Conservation (phyloP, 2,888 invertebrate genomes). For the Callyntrura sp. region DNA sequence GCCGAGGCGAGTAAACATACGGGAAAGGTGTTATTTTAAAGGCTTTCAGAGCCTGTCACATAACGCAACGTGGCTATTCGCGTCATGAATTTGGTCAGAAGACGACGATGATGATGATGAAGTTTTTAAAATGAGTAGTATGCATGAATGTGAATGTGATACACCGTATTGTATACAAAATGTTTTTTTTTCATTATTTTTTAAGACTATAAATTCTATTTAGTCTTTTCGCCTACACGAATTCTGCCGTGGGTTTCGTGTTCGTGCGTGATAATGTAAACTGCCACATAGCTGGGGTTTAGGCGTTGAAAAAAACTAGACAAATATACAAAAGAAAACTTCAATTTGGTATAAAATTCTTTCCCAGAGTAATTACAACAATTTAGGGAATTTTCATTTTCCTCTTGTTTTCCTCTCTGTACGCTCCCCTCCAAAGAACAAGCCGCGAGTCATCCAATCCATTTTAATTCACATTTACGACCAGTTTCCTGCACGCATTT, state of each 20-base stretch:
- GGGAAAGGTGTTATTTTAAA: constrained; percentile 65
- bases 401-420: constrained; percentile 7
- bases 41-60: constrained; percentile 44
- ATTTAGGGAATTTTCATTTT: constrained; percentile 71
- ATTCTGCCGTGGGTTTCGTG: constrained; percentile 28
- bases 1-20: not conserved
- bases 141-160: not conserved
- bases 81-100: not conserved
- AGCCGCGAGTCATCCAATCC: constrained; percentile 16
- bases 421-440: constrained; percentile 12
- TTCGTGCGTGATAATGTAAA: constrained; percentile 35
- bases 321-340: not conserved
- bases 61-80: not conserved
- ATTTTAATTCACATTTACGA: constrained; percentile 45
- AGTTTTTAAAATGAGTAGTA: not conserved
- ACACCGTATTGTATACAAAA: not conserved
- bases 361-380: constrained; percentile 70
- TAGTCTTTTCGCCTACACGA: not conserved
- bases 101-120: constrained; percentile 2
- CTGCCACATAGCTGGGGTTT: not conserved
- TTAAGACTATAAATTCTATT: not conserved
- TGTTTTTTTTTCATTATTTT: not conserved
- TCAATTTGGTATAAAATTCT: not conserved
- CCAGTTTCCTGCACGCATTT: constrained; percentile 45
- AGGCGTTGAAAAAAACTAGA: constrained; percentile 24